Percentiles rank a stretch among this genome's conserved stretches.
Conservation (phyloP, 2,888 invertebrate species). For the Nycteola revayana region DNA sequence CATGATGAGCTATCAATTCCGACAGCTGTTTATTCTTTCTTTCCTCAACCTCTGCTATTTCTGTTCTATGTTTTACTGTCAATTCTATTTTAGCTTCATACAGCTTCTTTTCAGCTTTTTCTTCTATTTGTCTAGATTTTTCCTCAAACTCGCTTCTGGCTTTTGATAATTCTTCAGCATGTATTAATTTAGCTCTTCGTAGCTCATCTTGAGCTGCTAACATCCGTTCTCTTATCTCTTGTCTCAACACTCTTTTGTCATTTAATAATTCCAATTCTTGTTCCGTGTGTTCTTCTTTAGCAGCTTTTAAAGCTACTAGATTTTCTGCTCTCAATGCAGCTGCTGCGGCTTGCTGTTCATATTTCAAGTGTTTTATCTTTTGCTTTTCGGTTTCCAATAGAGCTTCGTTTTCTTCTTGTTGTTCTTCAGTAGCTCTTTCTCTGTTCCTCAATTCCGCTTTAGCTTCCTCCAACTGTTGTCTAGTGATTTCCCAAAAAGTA, state of each 20-base stretch:
- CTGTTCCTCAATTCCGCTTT: conserved; percentile 85
- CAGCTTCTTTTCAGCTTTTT: conserved; percentile 88
- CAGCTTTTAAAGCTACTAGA: conserved; percentile 89
- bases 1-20: conserved; percentile 90
- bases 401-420: conserved; percentile 92
- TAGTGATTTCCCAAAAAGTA: conserved; percentile 97
- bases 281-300: conserved; percentile 90
- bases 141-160: conserved; percentile 76
- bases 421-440: conserved; percentile 93
- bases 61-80: conserved; percentile 88
- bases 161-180: conserved; percentile 88
- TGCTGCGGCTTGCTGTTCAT: conserved; percentile 93
- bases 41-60: conserved; percentile 94
- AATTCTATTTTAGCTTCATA: conserved; percentile 86
- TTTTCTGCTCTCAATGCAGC: conserved; percentile 93
- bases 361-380: conserved; percentile 95
- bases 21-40: conserved; percentile 94
- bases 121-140: conserved; percentile 74
- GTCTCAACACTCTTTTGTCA: conserved; percentile 87
- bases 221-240: conserved; percentile 86
- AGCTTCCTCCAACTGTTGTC: conserved; percentile 93
- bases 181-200: conserved; percentile 85
- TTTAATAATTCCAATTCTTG: conserved; percentile 89
- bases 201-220: conserved; percentile 87
- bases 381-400: conserved; percentile 95